A percentile compares a stretch with the other conserved stretches of the same genome.
These are phyloP conservation scores for Phytoseiulus persimilis DNA, from an alignment of 2,888 invertebrate genomes.

Conservation along the genomic window DNA sequence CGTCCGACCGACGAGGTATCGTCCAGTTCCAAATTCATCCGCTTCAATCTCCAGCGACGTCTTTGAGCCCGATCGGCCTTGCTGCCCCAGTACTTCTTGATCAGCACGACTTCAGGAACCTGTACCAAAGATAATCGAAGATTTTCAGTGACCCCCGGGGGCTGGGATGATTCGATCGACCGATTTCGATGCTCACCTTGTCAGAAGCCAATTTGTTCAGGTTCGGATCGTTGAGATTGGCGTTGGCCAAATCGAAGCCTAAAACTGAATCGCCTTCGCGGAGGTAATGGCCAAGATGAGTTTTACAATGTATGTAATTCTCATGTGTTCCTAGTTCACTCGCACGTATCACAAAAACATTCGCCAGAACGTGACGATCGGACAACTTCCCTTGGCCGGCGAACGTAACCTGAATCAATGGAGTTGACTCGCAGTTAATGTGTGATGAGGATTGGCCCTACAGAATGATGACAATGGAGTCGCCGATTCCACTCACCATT, in stretches of 20 bases:
- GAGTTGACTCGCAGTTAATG: background rate
- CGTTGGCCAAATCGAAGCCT: slow-evolving; percentile 75
- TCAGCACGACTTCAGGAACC: slow-evolving; percentile 57
- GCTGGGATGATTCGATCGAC: background rate
- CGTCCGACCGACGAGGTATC: slow-evolving; percentile 52
- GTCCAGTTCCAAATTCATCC: slow-evolving; percentile 57
- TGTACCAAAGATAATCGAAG: slow-evolving; percentile 44
- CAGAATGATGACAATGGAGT: background rate
- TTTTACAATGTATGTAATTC: slow-evolving; percentile 69
- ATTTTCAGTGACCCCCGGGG: too few relatives aligned
- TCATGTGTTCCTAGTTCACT: slow-evolving; percentile 74
- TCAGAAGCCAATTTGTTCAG: slow-evolving; percentile 67
- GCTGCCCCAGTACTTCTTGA: slow-evolving; percentile 77
- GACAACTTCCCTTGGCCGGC: slow-evolving; percentile 83
- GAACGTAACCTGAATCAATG: slow-evolving; percentile 57
- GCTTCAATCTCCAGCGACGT: slow-evolving; percentile 80
- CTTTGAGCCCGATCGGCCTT: slow-evolving; percentile 62
- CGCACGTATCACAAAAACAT: slow-evolving; percentile 84
- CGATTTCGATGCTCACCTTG: slow-evolving; percentile 56
- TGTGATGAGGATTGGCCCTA: background rate
- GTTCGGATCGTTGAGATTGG: slow-evolving; percentile 80
- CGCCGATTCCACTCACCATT: slow-evolving; percentile 46
- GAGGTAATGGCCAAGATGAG: slow-evolving; percentile 86
- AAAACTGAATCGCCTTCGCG: slow-evolving; percentile 84
- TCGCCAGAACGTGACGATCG: slow-evolving; percentile 68